These are phyloP conservation scores for Zaprionus gabonicus DNA, from an alignment of 1,140 invertebrate genomes.

Conservation along the genomic window DNA sequence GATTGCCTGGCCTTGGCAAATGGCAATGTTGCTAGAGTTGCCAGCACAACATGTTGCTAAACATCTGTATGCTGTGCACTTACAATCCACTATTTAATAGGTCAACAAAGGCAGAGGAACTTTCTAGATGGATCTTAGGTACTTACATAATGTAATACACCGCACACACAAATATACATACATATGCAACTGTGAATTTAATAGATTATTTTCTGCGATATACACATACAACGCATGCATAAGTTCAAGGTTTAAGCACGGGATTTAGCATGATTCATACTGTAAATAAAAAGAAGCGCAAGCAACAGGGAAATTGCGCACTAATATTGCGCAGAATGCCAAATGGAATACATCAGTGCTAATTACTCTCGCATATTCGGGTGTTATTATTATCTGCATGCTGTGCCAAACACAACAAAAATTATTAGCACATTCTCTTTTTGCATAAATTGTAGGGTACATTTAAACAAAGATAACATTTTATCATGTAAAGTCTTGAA, in stretches of 20 bases:
- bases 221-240: background rate
- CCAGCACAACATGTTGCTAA: constrained; percentile 39
- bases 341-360: constrained; percentile 7
- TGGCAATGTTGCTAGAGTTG: constrained; percentile 27
- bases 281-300: constrained; percentile 2
- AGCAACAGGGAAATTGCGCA: constrained; percentile 17
- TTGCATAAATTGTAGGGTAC: background rate
- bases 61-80: background rate
- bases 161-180: too few relatives aligned
- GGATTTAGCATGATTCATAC: constrained; percentile 4
- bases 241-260: background rate
- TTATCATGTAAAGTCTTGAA: too few relatives aligned
- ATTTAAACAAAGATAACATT: too few relatives aligned
- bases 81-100: background rate
- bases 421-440: background rate
- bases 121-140: background rate
- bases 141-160: constrained; percentile 8
- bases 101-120: background rate
- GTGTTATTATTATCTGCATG: background rate
- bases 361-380: background rate
- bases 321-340: constrained; percentile 15
- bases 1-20: constrained; percentile 22
- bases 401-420: background rate
- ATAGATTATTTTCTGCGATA: background rate
- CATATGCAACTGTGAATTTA: background rate